phyloP scores from a whole-genome alignment of 2,888 invertebrate genomes.

The Archips xylosteana region DNA sequence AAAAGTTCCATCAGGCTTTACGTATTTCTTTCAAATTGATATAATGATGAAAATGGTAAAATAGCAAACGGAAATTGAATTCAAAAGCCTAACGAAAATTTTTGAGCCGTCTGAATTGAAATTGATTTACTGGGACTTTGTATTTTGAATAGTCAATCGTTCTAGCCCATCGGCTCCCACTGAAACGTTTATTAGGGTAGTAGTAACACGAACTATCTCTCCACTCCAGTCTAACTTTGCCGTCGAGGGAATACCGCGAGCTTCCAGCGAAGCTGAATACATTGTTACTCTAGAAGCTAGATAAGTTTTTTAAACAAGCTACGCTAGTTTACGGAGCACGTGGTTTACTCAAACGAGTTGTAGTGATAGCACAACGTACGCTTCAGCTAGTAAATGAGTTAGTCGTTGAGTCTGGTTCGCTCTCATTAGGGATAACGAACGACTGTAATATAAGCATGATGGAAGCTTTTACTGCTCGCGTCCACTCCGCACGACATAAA shows the following conservation, averaged over 20 bases:
- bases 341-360: constrained; percentile 23
- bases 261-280: constrained; percentile 14
- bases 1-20: not conserved
- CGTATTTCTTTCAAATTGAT: not conserved
- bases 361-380: constrained; percentile 25
- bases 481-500: constrained; percentile 36
- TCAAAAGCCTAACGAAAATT: not conserved
- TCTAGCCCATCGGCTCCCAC: not conserved
- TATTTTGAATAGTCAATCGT: constrained; percentile 2
- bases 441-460: constrained; percentile 41
- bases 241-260: constrained; percentile 17
- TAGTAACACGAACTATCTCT: constrained; percentile 7
- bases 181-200: constrained; percentile 3
- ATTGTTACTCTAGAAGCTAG: constrained; percentile 21
- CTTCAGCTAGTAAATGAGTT: constrained; percentile 41
- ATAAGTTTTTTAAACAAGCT: constrained; percentile 11
- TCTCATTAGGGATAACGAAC: constrained; percentile 45
- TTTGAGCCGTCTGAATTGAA: not conserved
- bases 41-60: not conserved
- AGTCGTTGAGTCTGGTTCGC: constrained; percentile 36
- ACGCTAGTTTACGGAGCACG: not conserved
- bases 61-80: constrained; percentile 21
- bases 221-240: constrained; percentile 14
- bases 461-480: constrained; percentile 30
- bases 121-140: not conserved